Conservation (phyloP, 2,113 vertebrate species). For the Kryptolebias marmoratus region DNA sequence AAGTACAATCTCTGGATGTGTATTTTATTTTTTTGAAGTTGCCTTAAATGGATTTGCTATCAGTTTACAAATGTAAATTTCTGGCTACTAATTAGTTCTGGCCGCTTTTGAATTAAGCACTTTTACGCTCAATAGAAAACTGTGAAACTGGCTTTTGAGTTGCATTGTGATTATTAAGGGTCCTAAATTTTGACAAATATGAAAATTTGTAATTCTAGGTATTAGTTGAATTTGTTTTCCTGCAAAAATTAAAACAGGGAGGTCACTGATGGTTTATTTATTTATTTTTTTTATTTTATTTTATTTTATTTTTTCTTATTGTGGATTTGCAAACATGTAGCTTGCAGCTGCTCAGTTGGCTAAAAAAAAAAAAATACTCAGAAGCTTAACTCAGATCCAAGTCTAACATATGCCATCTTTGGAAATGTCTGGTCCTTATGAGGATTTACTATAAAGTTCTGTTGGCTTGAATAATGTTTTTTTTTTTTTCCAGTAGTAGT, state of each 20-base stretch:
- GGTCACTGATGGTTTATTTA: too few species aligned
- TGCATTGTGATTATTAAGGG: too few species aligned
- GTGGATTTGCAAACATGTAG: background rate
- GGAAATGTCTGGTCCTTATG: background rate
- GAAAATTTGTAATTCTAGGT: background rate
- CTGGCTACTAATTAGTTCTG: too few species aligned
- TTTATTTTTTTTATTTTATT: too few species aligned
- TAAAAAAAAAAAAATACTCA: background rate
- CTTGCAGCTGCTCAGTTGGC: background rate
- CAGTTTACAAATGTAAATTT: background rate
- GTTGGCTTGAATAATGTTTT: background rate
- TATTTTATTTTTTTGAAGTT: background rate
- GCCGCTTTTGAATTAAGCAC: too few species aligned
- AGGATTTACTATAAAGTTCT: background rate
- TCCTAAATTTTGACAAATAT: background rate
- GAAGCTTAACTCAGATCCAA: background rate
- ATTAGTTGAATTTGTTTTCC: background rate
- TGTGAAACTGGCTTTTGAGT: too few species aligned
- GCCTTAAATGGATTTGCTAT: background rate
- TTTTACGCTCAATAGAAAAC: too few species aligned
- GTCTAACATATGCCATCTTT: background rate
- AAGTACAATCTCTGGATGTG: background rate
- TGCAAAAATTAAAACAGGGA: too few species aligned
- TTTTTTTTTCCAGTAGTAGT: too few species aligned
- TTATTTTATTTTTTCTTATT: background rate